Percentiles rank a stretch among this genome's conserved stretches.
phyloP scores from a whole-genome alignment of 2,888 invertebrate genomes.

The Poecilus cupreus region DNA sequence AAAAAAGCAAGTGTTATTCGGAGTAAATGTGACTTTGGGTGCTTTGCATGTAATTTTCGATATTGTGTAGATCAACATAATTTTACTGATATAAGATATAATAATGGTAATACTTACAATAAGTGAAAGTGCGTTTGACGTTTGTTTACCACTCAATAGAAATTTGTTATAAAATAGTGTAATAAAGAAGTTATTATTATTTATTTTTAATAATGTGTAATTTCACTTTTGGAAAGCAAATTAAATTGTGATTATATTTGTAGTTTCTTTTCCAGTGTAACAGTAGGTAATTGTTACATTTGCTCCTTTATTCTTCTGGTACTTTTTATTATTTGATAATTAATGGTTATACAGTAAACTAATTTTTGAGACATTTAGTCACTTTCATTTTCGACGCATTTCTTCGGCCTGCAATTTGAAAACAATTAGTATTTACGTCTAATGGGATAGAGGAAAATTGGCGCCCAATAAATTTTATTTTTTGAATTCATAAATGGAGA shows the following conservation, averaged over 20 bases:
- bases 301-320: not conserved
- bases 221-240: slow-evolving; percentile 35
- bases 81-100: too few relatives aligned
- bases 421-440: too few relatives aligned
- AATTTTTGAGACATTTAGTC: not conserved
- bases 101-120: not conserved
- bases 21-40: too few relatives aligned
- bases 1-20: too few relatives aligned
- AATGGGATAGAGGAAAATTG: too few relatives aligned
- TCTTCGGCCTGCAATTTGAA: too few relatives aligned
- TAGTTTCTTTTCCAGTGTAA: slow-evolving; percentile 19
- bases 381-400: not conserved
- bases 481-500: not conserved
- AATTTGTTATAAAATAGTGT: not conserved
- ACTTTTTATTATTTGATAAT: not conserved
- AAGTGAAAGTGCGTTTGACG: slow-evolving; percentile 2
- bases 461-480: not conserved
- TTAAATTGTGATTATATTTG: slow-evolving; percentile 1
- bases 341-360: not conserved
- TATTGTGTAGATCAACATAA: too few relatives aligned
- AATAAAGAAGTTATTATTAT: slow-evolving; percentile 17
- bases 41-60: too few relatives aligned
- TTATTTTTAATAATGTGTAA: slow-evolving; percentile 12
- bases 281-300: not conserved
- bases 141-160: not conserved